Evolutionary conservation across 2,888 invertebrate species (phyloP).

Genomic region (Diplazon laetatorius): DNA sequence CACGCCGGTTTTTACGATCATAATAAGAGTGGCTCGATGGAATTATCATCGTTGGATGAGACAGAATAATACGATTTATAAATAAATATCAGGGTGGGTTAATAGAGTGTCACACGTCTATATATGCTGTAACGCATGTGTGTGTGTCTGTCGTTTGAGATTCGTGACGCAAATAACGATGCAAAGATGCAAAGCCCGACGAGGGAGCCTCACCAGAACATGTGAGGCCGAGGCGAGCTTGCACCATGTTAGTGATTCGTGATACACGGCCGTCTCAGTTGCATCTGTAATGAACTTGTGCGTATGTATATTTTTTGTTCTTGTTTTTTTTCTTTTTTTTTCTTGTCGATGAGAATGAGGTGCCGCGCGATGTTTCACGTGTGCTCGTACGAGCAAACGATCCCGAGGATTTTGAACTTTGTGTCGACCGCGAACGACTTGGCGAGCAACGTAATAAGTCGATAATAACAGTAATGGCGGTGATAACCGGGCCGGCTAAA

Average conservation of each 20-base stretch:
- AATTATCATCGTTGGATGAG: not conserved
- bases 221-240: no score
- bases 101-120: conserved; percentile 56
- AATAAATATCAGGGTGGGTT: conserved; percentile 19
- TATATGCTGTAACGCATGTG: no score
- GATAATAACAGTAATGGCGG: conserved; percentile 81
- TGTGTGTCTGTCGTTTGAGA: conserved; percentile 18
- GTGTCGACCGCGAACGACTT: conserved; percentile 69
- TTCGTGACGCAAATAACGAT: conserved; percentile 51
- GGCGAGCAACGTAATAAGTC: conserved; percentile 79
- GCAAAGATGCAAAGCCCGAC: conserved; percentile 18
- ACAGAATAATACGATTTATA: not conserved
- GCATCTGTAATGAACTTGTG: conserved; percentile 60
- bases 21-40: conserved; percentile 20
- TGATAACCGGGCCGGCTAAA: conserved; percentile 80
- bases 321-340: not conserved
- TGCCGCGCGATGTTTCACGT: conserved; percentile 23
- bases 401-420: conserved; percentile 60
- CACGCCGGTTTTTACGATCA: conserved; percentile 27
- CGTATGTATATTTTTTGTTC: not conserved
- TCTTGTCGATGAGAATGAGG: not conserved
- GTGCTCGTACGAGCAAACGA: conserved; percentile 38
- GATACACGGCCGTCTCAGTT: conserved; percentile 56
- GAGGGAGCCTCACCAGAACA: no score
- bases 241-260: conserved; percentile 52